phyloP scores from a whole-genome alignment of 2,113 vertebrate genomes.

The Pteronura brasiliensis region DNA sequence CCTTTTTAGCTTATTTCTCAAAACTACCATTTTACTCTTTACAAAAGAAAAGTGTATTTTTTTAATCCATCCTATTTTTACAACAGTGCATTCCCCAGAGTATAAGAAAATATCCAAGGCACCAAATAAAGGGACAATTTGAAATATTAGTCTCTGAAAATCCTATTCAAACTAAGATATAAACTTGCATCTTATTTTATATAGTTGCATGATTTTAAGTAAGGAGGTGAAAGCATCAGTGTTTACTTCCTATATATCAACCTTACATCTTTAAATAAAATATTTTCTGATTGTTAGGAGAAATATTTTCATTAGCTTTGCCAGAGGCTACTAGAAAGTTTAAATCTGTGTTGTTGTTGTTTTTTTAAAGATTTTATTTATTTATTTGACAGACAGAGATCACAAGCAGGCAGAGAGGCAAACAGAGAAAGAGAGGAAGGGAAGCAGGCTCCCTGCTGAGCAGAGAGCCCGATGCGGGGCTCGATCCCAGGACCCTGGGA shows the following conservation, averaged over 20 bases:
- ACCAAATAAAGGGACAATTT: neutral
- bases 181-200: neutral
- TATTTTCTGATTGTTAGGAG: neutral
- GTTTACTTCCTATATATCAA: neutral
- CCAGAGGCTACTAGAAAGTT: neutral
- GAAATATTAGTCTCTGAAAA: neutral
- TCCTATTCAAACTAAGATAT: neutral
- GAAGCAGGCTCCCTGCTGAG: too few species aligned
- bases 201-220: neutral
- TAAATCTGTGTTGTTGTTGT: neutral
- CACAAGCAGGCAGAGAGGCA: too few species aligned
- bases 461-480: too few species aligned
- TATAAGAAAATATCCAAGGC: neutral
- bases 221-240: neutral
- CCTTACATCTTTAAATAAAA: neutral
- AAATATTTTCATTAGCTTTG: constrained; percentile 5
- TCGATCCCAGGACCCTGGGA: too few species aligned
- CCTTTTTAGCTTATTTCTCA: neutral
- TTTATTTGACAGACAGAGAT: too few species aligned
- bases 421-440: too few species aligned
- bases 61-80: neutral
- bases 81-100: neutral
- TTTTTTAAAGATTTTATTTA: too few species aligned
- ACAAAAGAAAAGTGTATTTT: neutral
- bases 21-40: neutral